These are phyloP conservation scores for Acanthosoma haemorrhoidale DNA, from an alignment of 2,888 invertebrate genomes.

Conservation along the genomic window DNA sequence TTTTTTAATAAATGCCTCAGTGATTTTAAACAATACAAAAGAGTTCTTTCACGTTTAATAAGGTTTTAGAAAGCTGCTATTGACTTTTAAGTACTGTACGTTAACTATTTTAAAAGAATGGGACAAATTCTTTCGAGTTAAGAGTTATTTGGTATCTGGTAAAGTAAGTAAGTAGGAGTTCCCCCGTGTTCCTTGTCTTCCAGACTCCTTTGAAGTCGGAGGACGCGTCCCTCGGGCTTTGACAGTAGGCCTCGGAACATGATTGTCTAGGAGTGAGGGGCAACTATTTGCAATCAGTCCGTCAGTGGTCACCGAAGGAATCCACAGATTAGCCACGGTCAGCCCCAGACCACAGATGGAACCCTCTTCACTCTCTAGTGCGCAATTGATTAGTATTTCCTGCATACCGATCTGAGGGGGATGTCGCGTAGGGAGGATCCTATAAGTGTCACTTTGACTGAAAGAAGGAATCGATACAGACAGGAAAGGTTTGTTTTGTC, in stretches of 20 bases:
- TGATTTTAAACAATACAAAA: no score
- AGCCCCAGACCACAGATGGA: constrained; percentile 4
- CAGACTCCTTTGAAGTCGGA: background rate
- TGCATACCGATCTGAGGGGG: background rate
- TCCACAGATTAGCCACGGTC: constrained; percentile 1
- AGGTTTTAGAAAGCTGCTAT: no score
- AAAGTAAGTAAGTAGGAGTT: no score
- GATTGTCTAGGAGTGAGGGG: background rate
- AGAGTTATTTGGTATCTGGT: no score
- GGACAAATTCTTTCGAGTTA: no score
- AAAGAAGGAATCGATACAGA: constrained; percentile 5
- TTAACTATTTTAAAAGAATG: no score
- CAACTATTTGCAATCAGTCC: constrained; percentile 10
- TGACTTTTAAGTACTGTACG: no score
- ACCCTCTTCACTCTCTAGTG: background rate
- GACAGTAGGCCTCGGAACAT: background rate
- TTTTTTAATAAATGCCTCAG: no score
- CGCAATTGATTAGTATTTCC: constrained; percentile 1
- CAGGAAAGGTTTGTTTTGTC: no score
- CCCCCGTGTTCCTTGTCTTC: background rate
- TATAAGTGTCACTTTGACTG: background rate
- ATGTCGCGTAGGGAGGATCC: background rate
- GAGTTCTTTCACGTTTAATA: no score
- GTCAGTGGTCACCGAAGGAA: background rate
- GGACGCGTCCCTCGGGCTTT: constrained; percentile 2